These are phyloP conservation scores for Goniozus legneri DNA, from an alignment of 1,140 invertebrate species.

Conservation along the genomic window DNA sequence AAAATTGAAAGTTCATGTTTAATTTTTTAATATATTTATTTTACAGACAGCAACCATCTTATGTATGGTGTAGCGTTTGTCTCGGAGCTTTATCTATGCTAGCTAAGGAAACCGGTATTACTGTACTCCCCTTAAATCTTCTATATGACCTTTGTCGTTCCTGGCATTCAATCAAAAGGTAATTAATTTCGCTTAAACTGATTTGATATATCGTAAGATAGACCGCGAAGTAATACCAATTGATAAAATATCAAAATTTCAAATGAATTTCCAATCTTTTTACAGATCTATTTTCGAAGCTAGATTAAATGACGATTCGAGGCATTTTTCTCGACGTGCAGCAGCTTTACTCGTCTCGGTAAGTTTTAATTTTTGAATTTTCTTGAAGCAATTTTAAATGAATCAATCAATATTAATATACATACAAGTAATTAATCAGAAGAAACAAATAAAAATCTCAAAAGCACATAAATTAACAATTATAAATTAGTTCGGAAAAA, in stretches of 20 bases:
- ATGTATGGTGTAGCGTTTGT: conserved; percentile 63
- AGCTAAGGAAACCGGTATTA: conserved; percentile 89
- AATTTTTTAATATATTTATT: too few species aligned
- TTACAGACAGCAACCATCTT: conserved; percentile 44
- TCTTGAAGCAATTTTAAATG: too few species aligned
- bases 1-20: too few species aligned
- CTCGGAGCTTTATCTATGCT: conserved; percentile 79
- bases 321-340: conserved; percentile 58
- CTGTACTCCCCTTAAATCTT: conserved; percentile 72
- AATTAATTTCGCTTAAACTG: conserved; percentile 31
- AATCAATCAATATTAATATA: too few species aligned
- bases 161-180: conserved; percentile 69
- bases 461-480: neutral
- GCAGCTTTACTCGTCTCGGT: conserved; percentile 62
- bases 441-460: neutral
- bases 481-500: neutral
- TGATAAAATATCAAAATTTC: too few species aligned
- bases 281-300: conserved; percentile 58
- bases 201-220: neutral
- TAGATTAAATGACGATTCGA: conserved; percentile 60
- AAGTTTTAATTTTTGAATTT: conserved; percentile 36
- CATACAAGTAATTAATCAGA: too few species aligned
- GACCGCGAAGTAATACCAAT: too few species aligned
- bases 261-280: conserved; percentile 15
- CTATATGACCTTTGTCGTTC: conserved; percentile 69